A percentile compares a stretch with the other conserved stretches of the same genome.
These are phyloP conservation scores for Armadillidium nasatum DNA, from an alignment of 1,140 invertebrate species.

Conservation along the genomic window DNA sequence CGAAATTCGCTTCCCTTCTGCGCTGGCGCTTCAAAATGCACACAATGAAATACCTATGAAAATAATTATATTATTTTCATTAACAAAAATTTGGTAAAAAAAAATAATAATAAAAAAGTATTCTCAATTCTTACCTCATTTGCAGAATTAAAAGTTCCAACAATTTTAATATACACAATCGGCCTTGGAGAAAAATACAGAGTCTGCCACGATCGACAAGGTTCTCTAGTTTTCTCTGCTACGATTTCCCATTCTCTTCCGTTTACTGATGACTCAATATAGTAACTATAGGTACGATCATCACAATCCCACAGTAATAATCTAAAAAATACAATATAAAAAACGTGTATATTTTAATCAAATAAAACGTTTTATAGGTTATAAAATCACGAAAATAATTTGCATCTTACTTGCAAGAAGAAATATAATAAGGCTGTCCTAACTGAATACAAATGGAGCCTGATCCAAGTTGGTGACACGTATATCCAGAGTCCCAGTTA, in stretches of 20 bases:
- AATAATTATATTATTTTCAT: too few species aligned
- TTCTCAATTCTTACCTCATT: constrained; percentile 77
- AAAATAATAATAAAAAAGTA: constrained; percentile 7
- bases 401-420: constrained; percentile 68
- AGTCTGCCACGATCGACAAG: constrained; percentile 86
- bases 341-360: not conserved
- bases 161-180: constrained; percentile 88
- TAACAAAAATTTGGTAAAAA: not conserved
- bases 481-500: constrained; percentile 98
- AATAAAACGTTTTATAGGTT: not conserved
- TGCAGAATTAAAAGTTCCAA: constrained; percentile 92
- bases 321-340: constrained; percentile 49
- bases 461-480: constrained; percentile 95
- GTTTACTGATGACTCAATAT: constrained; percentile 92
- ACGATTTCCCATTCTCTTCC: constrained; percentile 82
- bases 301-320: constrained; percentile 97
- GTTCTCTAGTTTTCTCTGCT: constrained; percentile 66
- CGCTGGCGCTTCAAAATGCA: constrained; percentile 83
- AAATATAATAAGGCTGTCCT: constrained; percentile 90
- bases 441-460: constrained; percentile 91
- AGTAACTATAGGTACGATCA: constrained; percentile 91
- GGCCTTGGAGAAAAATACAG: constrained; percentile 74
- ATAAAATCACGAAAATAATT: not conserved
- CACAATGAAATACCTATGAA: constrained; percentile 95
- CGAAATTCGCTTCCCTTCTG: constrained; percentile 37